Conservation (phyloP, 2,113 vertebrate species). For the Callorhinus ursinus region DNA sequence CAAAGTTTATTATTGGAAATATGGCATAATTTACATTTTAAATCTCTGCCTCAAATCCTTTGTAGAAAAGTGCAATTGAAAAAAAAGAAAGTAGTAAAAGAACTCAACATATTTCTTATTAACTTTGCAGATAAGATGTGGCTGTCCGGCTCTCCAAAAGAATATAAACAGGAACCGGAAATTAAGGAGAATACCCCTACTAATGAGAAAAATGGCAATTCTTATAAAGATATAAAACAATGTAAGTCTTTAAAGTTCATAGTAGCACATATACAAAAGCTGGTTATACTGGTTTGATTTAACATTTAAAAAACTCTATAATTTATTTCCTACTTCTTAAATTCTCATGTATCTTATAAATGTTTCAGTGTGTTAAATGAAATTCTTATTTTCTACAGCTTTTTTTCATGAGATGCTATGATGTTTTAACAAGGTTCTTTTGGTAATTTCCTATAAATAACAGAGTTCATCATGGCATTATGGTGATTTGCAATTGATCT, state of each 20-base stretch:
- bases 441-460: neutral
- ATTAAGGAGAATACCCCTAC: neutral
- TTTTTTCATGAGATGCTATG: neutral
- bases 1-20: neutral
- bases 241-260: conserved; percentile 69
- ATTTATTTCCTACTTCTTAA: neutral
- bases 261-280: neutral
- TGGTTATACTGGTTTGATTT: neutral
- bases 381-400: neutral
- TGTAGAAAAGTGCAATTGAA: neutral
- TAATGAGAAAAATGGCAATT: conserved; percentile 42
- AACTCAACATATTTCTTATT: neutral
- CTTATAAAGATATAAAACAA: conserved; percentile 61
- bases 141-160: neutral
- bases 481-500: neutral
- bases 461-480: neutral
- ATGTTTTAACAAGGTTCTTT: neutral
- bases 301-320: neutral
- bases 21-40: neutral
- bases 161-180: neutral
- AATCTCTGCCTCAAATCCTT: neutral
- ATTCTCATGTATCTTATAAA: neutral
- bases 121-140: neutral
- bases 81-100: neutral
- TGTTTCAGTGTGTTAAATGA: neutral